Evolutionary conservation across 2,888 invertebrate species (phyloP).

Genomic region (Pollenia labialis): DNA sequence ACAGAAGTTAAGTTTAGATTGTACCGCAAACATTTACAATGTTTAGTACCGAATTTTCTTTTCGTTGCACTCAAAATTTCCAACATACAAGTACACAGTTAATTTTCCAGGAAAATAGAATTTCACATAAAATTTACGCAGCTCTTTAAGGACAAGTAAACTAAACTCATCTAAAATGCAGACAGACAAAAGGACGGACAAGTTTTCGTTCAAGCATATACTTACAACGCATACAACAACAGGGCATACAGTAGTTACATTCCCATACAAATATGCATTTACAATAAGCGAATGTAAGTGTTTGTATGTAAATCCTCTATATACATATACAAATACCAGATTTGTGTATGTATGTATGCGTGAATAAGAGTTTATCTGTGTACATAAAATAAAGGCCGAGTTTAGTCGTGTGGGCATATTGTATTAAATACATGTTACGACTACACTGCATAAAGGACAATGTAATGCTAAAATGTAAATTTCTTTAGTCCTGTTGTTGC

Average conservation of each 20-base stretch:
- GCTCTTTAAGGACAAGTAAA: slow-evolving; percentile 33
- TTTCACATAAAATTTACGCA: not conserved
- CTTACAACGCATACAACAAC: not conserved
- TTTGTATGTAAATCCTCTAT: slow-evolving; percentile 21
- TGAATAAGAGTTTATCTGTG: not conserved
- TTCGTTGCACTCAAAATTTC: too few species aligned
- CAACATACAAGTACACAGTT: not conserved
- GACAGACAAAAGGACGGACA: not conserved
- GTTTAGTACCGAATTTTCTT: too few species aligned
- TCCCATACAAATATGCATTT: not conserved
- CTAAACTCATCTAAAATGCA: slow-evolving; percentile 6
- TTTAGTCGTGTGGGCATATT: slow-evolving; percentile 30
- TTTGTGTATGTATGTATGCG: not conserved
- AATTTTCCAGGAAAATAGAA: not conserved
- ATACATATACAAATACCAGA: not conserved
- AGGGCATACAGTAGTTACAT: too few species aligned
- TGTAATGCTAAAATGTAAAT: slow-evolving; percentile 35
- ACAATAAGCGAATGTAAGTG: not conserved
- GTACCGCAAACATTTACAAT: too few species aligned
- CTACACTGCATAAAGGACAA: slow-evolving; percentile 17
- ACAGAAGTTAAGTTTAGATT: too few species aligned
- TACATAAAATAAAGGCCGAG: slow-evolving; percentile 3
- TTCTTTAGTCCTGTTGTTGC: not conserved
- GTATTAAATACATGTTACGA: not conserved
- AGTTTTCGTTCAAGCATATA: slow-evolving; percentile 13